Conservation (phyloP, 2,888 invertebrate species). For the Catotricha subobsoleta region DNA sequence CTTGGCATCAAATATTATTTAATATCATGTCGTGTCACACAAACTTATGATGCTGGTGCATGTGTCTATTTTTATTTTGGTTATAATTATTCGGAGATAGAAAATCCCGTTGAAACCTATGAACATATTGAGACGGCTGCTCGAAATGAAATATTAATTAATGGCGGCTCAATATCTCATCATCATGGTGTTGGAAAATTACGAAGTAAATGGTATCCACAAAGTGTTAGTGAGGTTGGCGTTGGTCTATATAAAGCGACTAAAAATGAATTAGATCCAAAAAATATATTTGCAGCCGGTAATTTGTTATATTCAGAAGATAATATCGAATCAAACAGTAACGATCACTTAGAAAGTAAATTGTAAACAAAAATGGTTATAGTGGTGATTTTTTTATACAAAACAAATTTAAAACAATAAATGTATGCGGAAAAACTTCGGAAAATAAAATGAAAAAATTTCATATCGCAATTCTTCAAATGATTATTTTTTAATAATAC, state of each 20-base stretch:
- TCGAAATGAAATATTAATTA: slow-evolving; percentile 77
- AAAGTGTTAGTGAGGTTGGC: slow-evolving; percentile 69
- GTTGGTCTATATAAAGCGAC: slow-evolving; percentile 59
- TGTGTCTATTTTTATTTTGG: slow-evolving; percentile 93
- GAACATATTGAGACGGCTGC: slow-evolving; percentile 77
- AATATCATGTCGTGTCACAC: slow-evolving; percentile 75
- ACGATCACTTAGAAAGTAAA: neutral
- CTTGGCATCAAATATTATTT: slow-evolving; percentile 42
- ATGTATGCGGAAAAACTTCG: slow-evolving; percentile 79
- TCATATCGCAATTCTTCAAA: too few species aligned
- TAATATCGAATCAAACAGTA: neutral
- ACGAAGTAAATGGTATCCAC: slow-evolving; percentile 69
- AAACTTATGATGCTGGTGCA: slow-evolving; percentile 93
- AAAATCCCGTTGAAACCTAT: slow-evolving; percentile 60
- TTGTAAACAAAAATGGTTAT: neutral
- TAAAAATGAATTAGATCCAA: slow-evolving; percentile 77
- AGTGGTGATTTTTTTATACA: neutral
- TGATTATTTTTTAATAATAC: too few species aligned
- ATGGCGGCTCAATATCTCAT: slow-evolving; percentile 70
- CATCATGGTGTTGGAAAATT: slow-evolving; percentile 95
- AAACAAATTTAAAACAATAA: neutral
- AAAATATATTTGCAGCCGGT: slow-evolving; percentile 81
- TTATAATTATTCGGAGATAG: slow-evolving; percentile 43
- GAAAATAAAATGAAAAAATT: slow-evolving; percentile 97
- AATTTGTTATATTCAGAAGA: slow-evolving; percentile 46